Conservation (phyloP, 2,797 vertebrate species). For the Apogon hyalosoma region DNA sequence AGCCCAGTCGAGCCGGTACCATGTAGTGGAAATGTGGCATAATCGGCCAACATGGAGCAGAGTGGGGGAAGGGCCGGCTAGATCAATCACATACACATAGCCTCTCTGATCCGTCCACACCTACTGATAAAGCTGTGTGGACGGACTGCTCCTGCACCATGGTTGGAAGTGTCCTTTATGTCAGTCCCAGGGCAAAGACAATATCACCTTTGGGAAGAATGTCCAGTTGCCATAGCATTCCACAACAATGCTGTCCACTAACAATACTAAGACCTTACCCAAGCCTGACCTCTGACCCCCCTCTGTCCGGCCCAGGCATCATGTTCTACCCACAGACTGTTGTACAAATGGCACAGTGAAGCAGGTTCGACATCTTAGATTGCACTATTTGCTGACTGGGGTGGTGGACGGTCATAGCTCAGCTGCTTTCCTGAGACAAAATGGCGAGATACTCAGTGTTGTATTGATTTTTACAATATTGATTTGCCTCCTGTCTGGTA, state of each 20-base stretch:
- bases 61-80: conserved; percentile 71
- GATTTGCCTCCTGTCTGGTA: conserved; percentile 72
- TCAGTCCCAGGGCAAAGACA: conserved; percentile 75
- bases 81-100: conserved; percentile 81
- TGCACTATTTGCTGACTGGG: conserved; percentile 51
- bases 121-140: conserved; percentile 74
- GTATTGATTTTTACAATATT: conserved; percentile 80
- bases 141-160: conserved; percentile 70
- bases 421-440: conserved; percentile 73
- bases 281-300: conserved; percentile 76
- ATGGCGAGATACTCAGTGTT: conserved; percentile 74
- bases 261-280: conserved; percentile 74
- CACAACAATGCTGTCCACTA: conserved; percentile 79
- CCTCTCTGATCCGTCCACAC: conserved; percentile 78
- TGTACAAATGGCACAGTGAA: conserved; percentile 65
- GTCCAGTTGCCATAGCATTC: conserved; percentile 81
- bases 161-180: conserved; percentile 72
- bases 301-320: conserved; percentile 71
- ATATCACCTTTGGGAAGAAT: conserved; percentile 82
- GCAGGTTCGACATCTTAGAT: conserved; percentile 76
- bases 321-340: conserved; percentile 75
- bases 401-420: conserved; percentile 42
- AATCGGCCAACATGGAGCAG: conserved; percentile 51
- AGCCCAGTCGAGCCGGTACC: too few species aligned
- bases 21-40: too few species aligned